Conservation (phyloP, 53 echinoderm and acorn worm genomes). For the Paracentrotus lividus region DNA sequence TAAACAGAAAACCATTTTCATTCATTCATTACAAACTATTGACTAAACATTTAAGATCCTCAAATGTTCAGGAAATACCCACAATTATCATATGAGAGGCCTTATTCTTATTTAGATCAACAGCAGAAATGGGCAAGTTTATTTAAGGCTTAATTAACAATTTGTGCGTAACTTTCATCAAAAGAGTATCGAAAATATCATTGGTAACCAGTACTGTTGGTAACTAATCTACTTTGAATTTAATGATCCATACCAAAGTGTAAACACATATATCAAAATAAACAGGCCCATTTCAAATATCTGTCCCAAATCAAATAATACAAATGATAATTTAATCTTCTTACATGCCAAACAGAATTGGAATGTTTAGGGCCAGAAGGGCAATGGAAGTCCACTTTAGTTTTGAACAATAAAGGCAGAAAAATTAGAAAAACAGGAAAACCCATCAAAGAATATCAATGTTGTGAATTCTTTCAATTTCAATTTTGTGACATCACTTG, state of each 20-base stretch:
- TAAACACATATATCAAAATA: constrained; percentile 3
- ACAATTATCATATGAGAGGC: not conserved
- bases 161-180: too few species aligned
- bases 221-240: not conserved
- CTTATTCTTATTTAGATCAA: not conserved
- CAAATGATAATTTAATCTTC: too few species aligned
- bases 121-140: not conserved
- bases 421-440: too few species aligned
- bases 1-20: not conserved
- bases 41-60: not conserved
- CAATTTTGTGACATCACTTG: too few species aligned
- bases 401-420: too few species aligned
- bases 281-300: not conserved
- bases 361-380: too few species aligned
- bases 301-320: not conserved
- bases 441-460: too few species aligned
- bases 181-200: not conserved
- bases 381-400: too few species aligned
- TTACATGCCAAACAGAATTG: too few species aligned
- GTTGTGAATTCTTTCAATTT: too few species aligned
- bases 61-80: not conserved
- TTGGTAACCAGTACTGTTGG: not conserved
- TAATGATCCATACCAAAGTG: not conserved
- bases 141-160: too few species aligned
- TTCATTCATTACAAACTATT: not conserved